phyloP scores from a whole-genome alignment of 1,140 invertebrate species.

The Gonioctena quinquepunctata region DNA sequence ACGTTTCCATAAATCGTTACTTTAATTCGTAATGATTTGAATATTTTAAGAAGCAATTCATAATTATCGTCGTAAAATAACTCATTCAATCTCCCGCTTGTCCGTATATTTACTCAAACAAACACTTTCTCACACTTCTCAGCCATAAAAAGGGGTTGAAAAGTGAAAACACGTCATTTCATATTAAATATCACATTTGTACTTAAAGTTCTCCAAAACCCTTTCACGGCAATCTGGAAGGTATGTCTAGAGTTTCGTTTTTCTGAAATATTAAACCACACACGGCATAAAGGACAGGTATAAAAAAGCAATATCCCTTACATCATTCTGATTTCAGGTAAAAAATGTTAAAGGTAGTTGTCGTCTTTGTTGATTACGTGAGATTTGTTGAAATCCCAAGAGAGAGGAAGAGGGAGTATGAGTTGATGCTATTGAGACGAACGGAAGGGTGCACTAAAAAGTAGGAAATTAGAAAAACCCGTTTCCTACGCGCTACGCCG shows the following conservation, averaged over 20 bases:
- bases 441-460: not conserved
- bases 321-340: not conserved
- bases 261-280: slow-evolving; percentile 13
- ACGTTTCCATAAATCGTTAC: too few relatives aligned
- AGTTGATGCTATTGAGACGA: not conserved
- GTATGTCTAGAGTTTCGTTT: slow-evolving; percentile 15
- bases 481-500: not conserved
- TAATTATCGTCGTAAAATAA: too few relatives aligned
- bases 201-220: slow-evolving; percentile 8
- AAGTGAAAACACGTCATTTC: slow-evolving; percentile 13
- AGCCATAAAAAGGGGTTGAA: not conserved
- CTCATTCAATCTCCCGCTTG: too few relatives aligned
- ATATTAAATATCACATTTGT: slow-evolving; percentile 12
- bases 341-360: not conserved
- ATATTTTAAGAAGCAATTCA: too few relatives aligned
- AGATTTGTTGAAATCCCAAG: not conserved
- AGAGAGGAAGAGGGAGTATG: not conserved
- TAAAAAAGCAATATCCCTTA: slow-evolving; percentile 3
- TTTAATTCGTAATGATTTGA: too few relatives aligned
- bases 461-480: not conserved
- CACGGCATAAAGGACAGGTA: slow-evolving; percentile 9
- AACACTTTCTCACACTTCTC: slow-evolving; percentile 11
- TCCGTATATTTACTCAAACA: not conserved
- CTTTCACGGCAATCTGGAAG: slow-evolving; percentile 3
- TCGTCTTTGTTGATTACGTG: not conserved